These are phyloP conservation scores for Meandrina meandrites DNA, from an alignment of 92 coral and sea anemone species.

Conservation along the genomic window DNA sequence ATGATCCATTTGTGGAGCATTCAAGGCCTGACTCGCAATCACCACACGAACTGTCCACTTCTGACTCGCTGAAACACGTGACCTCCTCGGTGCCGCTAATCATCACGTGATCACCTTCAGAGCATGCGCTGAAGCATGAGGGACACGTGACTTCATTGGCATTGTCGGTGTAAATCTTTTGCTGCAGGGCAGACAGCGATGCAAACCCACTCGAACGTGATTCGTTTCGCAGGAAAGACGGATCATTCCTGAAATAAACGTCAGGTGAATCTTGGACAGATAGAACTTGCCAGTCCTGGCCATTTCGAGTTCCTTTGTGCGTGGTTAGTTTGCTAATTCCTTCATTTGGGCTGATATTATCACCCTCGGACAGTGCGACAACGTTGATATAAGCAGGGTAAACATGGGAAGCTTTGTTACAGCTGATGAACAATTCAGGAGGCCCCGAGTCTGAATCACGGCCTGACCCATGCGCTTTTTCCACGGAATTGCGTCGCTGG, in stretches of 20 bases:
- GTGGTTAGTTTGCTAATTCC: constrained; percentile 1
- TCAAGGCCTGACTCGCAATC: not conserved
- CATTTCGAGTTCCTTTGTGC: constrained; percentile 6
- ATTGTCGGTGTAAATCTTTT: not conserved
- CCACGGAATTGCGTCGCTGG: not conserved
- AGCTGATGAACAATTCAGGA: not conserved
- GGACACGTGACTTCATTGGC: not conserved
- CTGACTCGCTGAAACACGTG: not conserved
- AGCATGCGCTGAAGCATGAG: constrained; percentile 9
- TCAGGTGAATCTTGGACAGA: constrained; percentile 2
- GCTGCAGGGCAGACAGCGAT: not conserved
- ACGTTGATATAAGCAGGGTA: constrained; percentile 11
- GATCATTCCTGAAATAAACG: too few relatives aligned
- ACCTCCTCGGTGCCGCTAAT: not conserved
- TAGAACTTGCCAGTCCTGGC: not conserved
- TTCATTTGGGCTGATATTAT: constrained; percentile 12
- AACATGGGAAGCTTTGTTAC: constrained; percentile 1
- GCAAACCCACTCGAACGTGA: not conserved
- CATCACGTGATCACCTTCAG: constrained; percentile 4
- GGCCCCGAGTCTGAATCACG: not conserved
- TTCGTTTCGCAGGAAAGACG: not conserved
- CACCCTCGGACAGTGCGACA: constrained; percentile 22
- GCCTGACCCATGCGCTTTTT: not conserved
- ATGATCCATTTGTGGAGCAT: not conserved
- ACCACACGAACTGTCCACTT: not conserved